Base-by-base conservation (phyloP, 2,113 vertebrate genomes). In the Silurus glanis region DNA sequence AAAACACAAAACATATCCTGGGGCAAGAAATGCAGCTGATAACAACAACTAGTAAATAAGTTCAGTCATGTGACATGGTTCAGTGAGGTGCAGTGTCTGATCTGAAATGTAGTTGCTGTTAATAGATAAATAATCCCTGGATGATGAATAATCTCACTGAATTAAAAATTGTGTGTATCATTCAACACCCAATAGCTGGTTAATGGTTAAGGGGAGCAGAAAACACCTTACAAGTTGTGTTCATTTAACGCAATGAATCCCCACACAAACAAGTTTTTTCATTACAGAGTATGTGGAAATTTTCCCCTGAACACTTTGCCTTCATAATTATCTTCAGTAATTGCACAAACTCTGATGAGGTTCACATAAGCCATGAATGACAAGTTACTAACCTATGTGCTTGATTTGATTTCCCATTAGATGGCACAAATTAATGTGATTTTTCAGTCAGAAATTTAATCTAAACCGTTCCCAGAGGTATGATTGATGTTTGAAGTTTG, bases 381-480 rank as follows among this genome's bases (percentile, higher is more conserved):
- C 37, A 47, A 49, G 9, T 72, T 72, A 72, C 45, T 72, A 19
- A 72, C 45, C 69, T 72, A 21, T 72, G 69, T 0, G 9, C 17
- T 49, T 72, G 17, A 19, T 16, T 72, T 72, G 47, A 72, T 49
- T 72, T 72, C 17, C 45, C 69, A 47, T 21, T 17, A 72, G 37
- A 23, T 45, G 49, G 13, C 28, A 37, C 13, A 28, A 37, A 69
- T 69, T 69, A 69, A 72, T 21, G 69, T 49, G 45, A 72, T 72
- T 9, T 49, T 72, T 49, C 69, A 72, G 45, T 72, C 69, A 72
- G 45, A 72, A 72, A 72, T 72, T 49, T 72, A 47, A 72, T 49
- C 45, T 72, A 72, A 21, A 49, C 37, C 69, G 47, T 72, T 47
- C 45, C 45, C 45, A 72, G 21, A 21, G 69, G 45, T 21, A 21